Evolutionary conservation across 2,888 invertebrate species (phyloP).

Genomic region (Drymonia ruficornis): DNA sequence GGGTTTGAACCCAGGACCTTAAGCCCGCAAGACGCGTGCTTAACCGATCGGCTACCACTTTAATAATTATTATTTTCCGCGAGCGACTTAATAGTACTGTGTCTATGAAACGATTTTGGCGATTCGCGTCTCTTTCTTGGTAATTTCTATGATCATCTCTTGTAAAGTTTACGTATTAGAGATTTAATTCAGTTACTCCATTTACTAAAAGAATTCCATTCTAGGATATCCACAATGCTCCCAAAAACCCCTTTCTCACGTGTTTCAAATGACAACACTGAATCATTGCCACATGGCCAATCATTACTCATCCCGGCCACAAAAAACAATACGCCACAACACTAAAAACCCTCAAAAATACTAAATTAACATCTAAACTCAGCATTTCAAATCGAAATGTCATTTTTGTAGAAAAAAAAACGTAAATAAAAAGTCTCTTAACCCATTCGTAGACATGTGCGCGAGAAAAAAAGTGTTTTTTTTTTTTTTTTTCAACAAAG

Average conservation of each 20-base stretch:
- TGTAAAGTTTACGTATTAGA: too few species aligned
- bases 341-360: conserved; percentile 60
- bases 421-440: conserved; percentile 51
- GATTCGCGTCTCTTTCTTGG: too few species aligned
- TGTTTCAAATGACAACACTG: conserved; percentile 65
- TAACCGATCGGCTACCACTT: too few species aligned
- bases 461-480: conserved; percentile 44
- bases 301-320: conserved; percentile 70
- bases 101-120: too few species aligned
- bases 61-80: too few species aligned
- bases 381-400: conserved; percentile 79
- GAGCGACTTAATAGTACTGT: too few species aligned
- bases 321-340: conserved; percentile 52
- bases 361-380: conserved; percentile 77
- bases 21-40: too few species aligned
- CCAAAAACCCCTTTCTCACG: conserved; percentile 63
- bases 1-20: too few species aligned
- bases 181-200: too few species aligned
- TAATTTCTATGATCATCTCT: too few species aligned
- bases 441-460: conserved; percentile 76
- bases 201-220: not conserved
- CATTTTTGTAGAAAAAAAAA: conserved; percentile 54
- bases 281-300: conserved; percentile 70
- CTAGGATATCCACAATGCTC: conserved; percentile 43
- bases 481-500: conserved; percentile 57